Base-by-base conservation (phyloP, 2,797 vertebrate genomes). In the Adelosebastes latens region DNA sequence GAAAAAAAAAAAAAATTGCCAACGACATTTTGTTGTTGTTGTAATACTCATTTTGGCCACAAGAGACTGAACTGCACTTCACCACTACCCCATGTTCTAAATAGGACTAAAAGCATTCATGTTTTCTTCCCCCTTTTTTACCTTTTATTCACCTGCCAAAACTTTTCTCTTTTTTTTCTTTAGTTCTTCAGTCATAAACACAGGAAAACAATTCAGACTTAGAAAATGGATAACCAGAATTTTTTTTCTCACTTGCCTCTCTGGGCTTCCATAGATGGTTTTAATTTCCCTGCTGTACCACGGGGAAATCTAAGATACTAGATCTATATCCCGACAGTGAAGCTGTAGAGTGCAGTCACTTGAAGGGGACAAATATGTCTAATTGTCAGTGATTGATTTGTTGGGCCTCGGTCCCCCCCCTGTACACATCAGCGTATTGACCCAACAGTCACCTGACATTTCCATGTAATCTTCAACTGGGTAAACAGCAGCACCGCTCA, bases 331-430 rank as follows among this genome's bases (percentile, higher is more conserved):
- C 83, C 64, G 22, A 77, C 84, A 72, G 90, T 79, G 82, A 72
- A 75, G 87, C 81, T 77, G 67, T 11, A 70, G 81, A 84, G 73
- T 77, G 82, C 83, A 89, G 87, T 85, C 85, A 80, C 86, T 88
- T 81, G 74, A 87, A 87, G 49, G 71, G 81, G 86, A 93, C 91
- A 90, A 90, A 91, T 86, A 86, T 87, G 88, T 90, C 83, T 91
- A 94, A 94, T 94, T 95, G 92, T 91, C 90, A 87, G 84, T 88
- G 91, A 94, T 94, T 95, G 93, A 93, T 94, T 93, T 92, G 88
- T 89, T 89, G 83, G 84, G 88, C 62, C 86, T 46, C 25, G 1
- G 72, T 59, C 52, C 55, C 63, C 75, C 61, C 60, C 65, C 65
- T 67, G 70, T 24, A 81, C 83, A 72, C 65, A 18, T 73, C 88